Base-by-base conservation (phyloP, 1,140 invertebrate species). In the Penaeus indicus region DNA sequence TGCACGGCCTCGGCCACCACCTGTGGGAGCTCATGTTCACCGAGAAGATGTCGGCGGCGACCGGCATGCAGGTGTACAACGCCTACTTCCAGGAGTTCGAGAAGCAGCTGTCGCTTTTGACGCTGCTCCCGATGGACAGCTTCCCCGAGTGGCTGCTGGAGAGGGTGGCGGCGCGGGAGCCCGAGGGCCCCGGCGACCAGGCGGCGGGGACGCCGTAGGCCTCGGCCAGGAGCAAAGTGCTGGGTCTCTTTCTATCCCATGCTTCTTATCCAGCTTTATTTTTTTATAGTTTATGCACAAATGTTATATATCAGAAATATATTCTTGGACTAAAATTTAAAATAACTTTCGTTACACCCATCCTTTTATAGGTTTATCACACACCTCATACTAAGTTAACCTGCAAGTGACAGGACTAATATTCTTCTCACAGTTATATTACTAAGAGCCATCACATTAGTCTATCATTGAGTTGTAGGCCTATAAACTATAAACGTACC, bases 31-130 rank as follows among this genome's bases (percentile, higher is more conserved):
- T 84, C 64, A 47, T 84, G 64, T 84, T 72, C 83, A 22, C 63
- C 16, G 19, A 84, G 7, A 84, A 54, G 67, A 69, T 84, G 83
- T n/a, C 63, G 25, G 64, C n/a, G 11, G n/a, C 63, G 8, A 42
- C n/a, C 5, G 83, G 21, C 21, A 84, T 84, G 22, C 63, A 84
- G n/a, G 38, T 84, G 3, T 84, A 84, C n/a, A 67, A 84, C 27
- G 83, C 32, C 21, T 84, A 47, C 38, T 84, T 84, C 63, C 1
- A 18, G 18, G 83, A 84, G 22, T 84, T 84, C n/a, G 42, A 84
- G 22, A 69, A 32, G n/a, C 83, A 84, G 42, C 83, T 84, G 42
- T 7, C 11, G 10, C 22, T 84, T 7, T 2, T 54, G 60, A 72
- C 21, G 60, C 22, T 75, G n/a, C 67, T 84, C 38, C 67, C 83